Percentiles rank a stretch among this genome's conserved stretches.
Evolutionary conservation across 2,797 vertebrate species (phyloP).

Genomic region (Parauchenoglanis punctatus): DNA sequence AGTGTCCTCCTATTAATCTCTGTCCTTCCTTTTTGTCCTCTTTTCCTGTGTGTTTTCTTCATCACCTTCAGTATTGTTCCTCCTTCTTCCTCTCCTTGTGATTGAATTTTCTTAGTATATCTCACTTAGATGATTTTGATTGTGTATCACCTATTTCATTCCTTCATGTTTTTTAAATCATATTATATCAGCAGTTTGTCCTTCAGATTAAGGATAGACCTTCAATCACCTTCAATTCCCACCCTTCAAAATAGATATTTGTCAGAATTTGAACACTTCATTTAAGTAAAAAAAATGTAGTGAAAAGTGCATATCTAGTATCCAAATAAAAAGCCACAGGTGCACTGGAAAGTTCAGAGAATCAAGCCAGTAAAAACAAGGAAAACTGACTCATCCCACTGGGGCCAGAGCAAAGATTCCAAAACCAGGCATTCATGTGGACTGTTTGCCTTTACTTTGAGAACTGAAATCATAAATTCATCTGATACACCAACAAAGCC

Average conservation of each 20-base stretch:
- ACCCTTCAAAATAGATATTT: background rate
- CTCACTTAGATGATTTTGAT: constrained; percentile 21
- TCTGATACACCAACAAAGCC: background rate
- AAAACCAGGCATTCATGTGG: background rate
- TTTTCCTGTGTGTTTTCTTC: constrained; percentile 42
- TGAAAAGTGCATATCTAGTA: background rate
- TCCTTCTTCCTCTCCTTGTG: constrained; percentile 60
- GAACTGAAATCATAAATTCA: background rate
- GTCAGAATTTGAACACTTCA: background rate
- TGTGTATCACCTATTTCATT: constrained; percentile 31
- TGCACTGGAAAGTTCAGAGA: background rate
- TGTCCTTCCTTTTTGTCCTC: constrained; percentile 52
- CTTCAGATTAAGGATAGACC: constrained; percentile 31
- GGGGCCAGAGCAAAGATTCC: background rate
- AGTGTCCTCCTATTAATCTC: constrained; percentile 64
- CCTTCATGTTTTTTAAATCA: constrained; percentile 13
- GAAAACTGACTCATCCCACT: background rate
- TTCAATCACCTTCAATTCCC: constrained; percentile 15
- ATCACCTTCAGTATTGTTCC: constrained; percentile 57
- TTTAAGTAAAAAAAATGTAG: background rate
- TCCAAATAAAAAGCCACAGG: background rate
- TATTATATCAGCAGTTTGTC: constrained; percentile 30
- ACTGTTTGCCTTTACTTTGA: background rate
- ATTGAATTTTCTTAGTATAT: constrained; percentile 38
- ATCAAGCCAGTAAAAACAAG: background rate